Conservation (phyloP, 2,797 vertebrate genomes). For the Melopsittacus undulatus region DNA sequence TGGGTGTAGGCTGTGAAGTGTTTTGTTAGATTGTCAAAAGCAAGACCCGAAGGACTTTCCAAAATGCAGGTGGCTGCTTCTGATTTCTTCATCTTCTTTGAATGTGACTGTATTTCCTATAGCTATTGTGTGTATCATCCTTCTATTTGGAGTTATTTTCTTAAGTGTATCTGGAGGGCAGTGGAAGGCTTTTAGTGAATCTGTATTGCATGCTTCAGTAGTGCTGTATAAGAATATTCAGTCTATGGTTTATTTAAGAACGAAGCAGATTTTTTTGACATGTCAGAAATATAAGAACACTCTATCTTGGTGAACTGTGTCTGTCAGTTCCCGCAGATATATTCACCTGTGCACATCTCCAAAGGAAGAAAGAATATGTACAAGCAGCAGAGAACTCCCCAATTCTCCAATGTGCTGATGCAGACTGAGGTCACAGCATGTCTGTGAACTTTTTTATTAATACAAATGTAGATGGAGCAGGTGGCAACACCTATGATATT, state of each 20-base stretch:
- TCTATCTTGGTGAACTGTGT: constrained; percentile 32
- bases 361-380: neutral
- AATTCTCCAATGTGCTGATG: neutral
- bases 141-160: constrained; percentile 55
- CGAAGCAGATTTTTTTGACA: constrained; percentile 35
- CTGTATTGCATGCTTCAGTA: constrained; percentile 31
- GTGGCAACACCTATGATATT: neutral
- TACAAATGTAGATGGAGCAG: neutral
- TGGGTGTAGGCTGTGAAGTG: neutral
- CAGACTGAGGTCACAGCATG: neutral
- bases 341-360: neutral
- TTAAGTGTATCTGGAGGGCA: constrained; percentile 60
- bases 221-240: constrained; percentile 39
- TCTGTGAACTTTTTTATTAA: neutral
- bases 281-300: constrained; percentile 28
- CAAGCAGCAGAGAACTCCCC: neutral
- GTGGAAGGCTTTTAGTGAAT: constrained; percentile 41
- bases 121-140: constrained; percentile 34
- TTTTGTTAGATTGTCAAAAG: neutral
- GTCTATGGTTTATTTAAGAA: constrained; percentile 53
- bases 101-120: constrained; percentile 43
- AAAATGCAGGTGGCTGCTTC: constrained; percentile 49
- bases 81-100: constrained; percentile 41
- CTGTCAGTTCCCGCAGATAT: constrained; percentile 25
- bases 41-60: constrained; percentile 23